Conservation (phyloP, 2,888 invertebrate genomes). For the Hydriomena furcata region DNA sequence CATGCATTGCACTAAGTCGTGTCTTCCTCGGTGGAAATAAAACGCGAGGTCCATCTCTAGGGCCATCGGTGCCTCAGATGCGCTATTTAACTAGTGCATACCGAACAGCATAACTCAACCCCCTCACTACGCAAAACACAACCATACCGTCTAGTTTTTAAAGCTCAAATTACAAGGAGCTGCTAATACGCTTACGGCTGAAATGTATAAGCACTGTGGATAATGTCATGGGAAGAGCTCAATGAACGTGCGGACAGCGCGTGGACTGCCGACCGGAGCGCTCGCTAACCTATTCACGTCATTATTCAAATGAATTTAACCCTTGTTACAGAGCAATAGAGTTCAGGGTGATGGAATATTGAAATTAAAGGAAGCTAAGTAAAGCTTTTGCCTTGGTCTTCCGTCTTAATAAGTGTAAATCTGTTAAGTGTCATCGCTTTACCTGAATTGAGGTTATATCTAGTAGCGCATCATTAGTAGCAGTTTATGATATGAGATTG, state of each 20-base stretch:
- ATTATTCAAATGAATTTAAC: constrained; percentile 50
- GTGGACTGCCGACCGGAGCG: constrained; percentile 75
- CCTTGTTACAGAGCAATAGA: constrained; percentile 46
- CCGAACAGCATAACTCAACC: constrained; percentile 43
- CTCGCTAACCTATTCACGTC: constrained; percentile 54
- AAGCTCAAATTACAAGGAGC: constrained; percentile 25
- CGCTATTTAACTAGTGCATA: constrained; percentile 60
- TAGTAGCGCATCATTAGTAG: constrained; percentile 43
- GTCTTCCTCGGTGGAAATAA: constrained; percentile 82
- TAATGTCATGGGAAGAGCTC: constrained; percentile 84
- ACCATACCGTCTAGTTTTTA: neutral
- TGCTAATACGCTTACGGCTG: constrained; percentile 40
- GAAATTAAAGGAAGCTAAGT: constrained; percentile 34
- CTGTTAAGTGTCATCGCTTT: constrained; percentile 53
- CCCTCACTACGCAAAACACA: constrained; percentile 10
- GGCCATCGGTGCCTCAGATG: constrained; percentile 81
- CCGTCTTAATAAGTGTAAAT: constrained; percentile 65
- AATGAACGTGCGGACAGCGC: constrained; percentile 81
- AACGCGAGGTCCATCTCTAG: constrained; percentile 81
- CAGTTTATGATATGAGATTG: constrained; percentile 34
- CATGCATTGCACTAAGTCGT: constrained; percentile 80
- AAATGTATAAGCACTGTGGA: constrained; percentile 50
- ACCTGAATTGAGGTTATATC: constrained; percentile 47
- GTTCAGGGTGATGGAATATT: constrained; percentile 38
- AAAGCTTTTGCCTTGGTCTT: constrained; percentile 49